phyloP scores from a whole-genome alignment of 1,140 invertebrate genomes.

The Heliconius eleuchia region DNA sequence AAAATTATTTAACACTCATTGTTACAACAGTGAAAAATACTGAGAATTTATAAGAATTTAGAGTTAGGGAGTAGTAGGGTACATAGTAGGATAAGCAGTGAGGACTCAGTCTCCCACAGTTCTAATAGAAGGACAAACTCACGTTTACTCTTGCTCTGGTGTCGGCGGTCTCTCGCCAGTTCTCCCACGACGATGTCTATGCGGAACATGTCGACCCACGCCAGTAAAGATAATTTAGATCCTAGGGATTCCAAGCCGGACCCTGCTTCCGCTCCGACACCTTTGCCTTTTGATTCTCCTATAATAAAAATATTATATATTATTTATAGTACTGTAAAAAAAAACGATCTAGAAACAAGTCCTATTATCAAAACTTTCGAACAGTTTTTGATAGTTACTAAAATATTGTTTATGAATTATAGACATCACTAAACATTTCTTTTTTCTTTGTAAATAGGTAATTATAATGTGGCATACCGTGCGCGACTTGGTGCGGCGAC shows the following conservation, averaged over 20 bases:
- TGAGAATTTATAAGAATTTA: too few relatives aligned
- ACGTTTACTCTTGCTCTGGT: conserved; percentile 73
- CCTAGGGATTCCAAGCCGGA: conserved; percentile 92
- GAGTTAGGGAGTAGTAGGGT: too few relatives aligned
- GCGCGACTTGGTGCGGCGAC: conserved; percentile 90
- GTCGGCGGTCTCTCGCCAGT: conserved; percentile 79
- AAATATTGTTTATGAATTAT: too few relatives aligned
- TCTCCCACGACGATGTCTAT: conserved; percentile 97
- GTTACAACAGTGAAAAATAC: too few relatives aligned
- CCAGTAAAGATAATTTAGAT: conserved; percentile 94
- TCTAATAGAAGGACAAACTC: not conserved
- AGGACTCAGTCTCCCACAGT: too few relatives aligned
- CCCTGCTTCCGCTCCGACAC: conserved; percentile 54
- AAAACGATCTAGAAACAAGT: too few relatives aligned
- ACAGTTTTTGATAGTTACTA: too few relatives aligned
- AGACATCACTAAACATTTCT: not conserved
- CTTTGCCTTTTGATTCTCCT: conserved; percentile 62
- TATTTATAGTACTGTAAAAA: not conserved
- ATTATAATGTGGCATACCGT: conserved; percentile 58
- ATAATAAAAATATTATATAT: not conserved
- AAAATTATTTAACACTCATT: too few relatives aligned
- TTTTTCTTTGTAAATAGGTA: too few relatives aligned
- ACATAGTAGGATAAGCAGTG: too few relatives aligned
- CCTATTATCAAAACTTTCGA: too few relatives aligned
- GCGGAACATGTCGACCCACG: conserved; percentile 91